Percentiles rank a stretch among this genome's conserved stretches.
phyloP scores from a whole-genome alignment of 1,140 invertebrate species.

The Ladona fulva region DNA sequence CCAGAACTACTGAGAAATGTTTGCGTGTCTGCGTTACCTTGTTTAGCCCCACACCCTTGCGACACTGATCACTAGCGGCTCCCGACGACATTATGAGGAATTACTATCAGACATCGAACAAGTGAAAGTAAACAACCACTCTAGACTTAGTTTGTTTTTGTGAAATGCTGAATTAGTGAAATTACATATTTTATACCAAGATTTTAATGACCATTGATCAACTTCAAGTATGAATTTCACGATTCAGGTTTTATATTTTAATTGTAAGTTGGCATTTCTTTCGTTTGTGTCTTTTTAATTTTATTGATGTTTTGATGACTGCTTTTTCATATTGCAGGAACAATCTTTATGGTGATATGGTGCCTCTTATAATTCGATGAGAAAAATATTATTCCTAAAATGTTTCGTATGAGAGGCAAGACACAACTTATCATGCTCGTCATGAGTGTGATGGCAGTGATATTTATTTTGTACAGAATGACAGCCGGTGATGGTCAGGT shows the following conservation, averaged over 20 bases:
- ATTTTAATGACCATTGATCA: too few relatives aligned
- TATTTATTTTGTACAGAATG: not conserved
- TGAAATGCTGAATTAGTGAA: too few relatives aligned
- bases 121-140: not conserved
- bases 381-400: not conserved
- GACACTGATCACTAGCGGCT: not conserved
- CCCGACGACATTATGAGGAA: not conserved
- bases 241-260: too few relatives aligned
- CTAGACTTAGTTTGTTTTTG: too few relatives aligned
- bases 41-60: not conserved
- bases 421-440: not conserved
- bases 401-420: not conserved
- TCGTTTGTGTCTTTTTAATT: too few relatives aligned
- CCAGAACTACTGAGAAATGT: too few relatives aligned
- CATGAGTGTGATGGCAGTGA: constrained; percentile 8
- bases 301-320: too few relatives aligned
- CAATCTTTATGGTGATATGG: not conserved
- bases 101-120: not conserved
- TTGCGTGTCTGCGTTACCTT: too few relatives aligned
- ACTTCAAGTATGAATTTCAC: too few relatives aligned
- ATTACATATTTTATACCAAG: too few relatives aligned
- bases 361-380: not conserved
- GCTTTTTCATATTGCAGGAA: not conserved
- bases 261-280: too few relatives aligned
- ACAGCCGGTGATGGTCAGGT: not conserved